Evolutionary conservation across 1,140 invertebrate genomes (phyloP).

Genomic region (Drosophila pachea): DNA sequence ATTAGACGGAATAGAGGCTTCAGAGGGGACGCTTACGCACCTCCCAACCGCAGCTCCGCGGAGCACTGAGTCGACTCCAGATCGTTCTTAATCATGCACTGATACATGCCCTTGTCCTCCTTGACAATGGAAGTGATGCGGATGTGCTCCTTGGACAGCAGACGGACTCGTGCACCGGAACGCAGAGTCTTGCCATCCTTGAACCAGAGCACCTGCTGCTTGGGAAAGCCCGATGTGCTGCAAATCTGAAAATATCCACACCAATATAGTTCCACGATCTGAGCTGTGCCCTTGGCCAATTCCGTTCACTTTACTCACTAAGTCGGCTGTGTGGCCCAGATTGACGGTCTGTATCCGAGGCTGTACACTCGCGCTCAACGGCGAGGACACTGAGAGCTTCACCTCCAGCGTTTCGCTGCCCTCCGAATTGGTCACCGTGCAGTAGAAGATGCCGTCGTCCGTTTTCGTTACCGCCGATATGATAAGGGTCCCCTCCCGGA

Average conservation of each 20-base stretch:
- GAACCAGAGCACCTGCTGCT: conserved; percentile 86
- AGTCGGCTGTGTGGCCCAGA: conserved; percentile 80
- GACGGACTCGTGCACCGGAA: conserved; percentile 81
- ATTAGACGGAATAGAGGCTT: not conserved
- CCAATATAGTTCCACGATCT: too few relatives aligned
- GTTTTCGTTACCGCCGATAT: conserved; percentile 80
- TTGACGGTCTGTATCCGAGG: conserved; percentile 81
- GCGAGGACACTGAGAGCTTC: conserved; percentile 80
- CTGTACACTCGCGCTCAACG: conserved; percentile 80
- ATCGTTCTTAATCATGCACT: conserved; percentile 87
- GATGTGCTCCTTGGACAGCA: conserved; percentile 80
- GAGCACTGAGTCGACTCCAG: conserved; percentile 85
- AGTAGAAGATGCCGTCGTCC: conserved; percentile 80
- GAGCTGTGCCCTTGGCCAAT: not conserved
- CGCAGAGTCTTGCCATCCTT: conserved; percentile 84
- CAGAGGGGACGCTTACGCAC: conserved; percentile 78
- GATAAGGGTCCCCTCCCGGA: conserved; percentile 81
- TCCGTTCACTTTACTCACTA: conserved; percentile 79
- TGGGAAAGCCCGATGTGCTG: conserved; percentile 86
- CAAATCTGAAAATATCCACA: conserved; percentile 80
- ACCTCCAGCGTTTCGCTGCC: conserved; percentile 81
- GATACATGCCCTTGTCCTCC: conserved; percentile 90
- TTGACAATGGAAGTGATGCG: conserved; percentile 84
- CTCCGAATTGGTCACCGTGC: conserved; percentile 81
- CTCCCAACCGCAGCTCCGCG: conserved; percentile 86